phyloP scores from a whole-genome alignment of 2,113 vertebrate species.

The Coptodon bakossiorum region DNA sequence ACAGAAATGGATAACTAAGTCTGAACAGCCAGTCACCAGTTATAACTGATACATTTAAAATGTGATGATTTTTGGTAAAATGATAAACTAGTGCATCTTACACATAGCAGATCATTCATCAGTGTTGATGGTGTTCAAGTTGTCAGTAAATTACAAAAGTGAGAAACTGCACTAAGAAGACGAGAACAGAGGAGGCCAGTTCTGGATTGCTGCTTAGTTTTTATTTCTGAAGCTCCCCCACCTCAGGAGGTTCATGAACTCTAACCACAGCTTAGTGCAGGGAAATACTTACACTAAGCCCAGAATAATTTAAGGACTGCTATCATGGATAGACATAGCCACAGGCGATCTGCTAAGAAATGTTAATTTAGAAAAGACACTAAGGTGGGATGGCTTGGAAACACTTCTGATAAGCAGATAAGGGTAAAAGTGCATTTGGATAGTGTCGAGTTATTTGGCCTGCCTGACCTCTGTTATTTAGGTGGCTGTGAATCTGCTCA shows the following conservation, averaged over 20 bases:
- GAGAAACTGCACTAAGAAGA: background rate
- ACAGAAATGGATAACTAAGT: background rate
- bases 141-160: background rate
- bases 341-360: slow-evolving; percentile 17
- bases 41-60: background rate
- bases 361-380: slow-evolving; percentile 43
- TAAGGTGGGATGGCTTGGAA: background rate
- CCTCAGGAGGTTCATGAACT: slow-evolving; percentile 11
- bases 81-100: background rate
- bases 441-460: background rate
- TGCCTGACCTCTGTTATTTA: background rate
- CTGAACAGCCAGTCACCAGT: background rate
- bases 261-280: slow-evolving; percentile 43
- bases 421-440: background rate
- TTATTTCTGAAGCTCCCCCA: background rate
- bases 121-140: background rate
- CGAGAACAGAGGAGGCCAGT: background rate
- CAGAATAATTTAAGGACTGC: slow-evolving; percentile 27
- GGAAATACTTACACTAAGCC: slow-evolving; percentile 49
- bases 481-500: background rate
- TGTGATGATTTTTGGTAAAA: background rate
- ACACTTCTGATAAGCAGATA: background rate
- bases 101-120: background rate
- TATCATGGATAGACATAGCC: slow-evolving; percentile 20
- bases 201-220: background rate